phyloP scores from a whole-genome alignment of 2,888 invertebrate genomes.

The Osedax fenrisi region DNA sequence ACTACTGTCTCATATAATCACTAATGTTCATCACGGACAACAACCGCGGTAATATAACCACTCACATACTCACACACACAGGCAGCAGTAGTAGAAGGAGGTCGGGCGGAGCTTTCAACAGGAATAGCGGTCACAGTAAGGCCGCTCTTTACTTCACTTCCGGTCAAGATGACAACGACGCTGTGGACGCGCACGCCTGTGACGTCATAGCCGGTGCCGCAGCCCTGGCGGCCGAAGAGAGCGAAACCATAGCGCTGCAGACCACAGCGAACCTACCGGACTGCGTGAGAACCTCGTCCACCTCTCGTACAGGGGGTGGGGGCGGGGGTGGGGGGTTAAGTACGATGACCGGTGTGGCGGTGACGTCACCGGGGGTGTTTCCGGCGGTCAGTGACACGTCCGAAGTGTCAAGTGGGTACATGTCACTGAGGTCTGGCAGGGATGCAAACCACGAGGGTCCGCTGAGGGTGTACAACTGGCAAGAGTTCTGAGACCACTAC shows the following conservation, averaged over 20 bases:
- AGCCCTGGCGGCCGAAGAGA: not conserved
- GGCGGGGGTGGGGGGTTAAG: not conserved
- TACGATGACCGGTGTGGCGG: not conserved
- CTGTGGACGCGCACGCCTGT: not conserved
- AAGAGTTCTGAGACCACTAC: constrained; percentile 35
- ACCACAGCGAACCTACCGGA: not conserved
- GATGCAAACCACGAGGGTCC: constrained; percentile 38
- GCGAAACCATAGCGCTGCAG: not conserved
- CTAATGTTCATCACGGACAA: not conserved
- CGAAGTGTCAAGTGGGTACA: constrained; percentile 19
- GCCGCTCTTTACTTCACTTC: not conserved
- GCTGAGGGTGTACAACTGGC: constrained; percentile 37
- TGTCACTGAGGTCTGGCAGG: constrained; percentile 36
- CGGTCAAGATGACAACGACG: not conserved
- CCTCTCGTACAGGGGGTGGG: not conserved
- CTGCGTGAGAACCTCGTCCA: not conserved
- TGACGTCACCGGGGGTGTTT: not conserved
- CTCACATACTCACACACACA: too few relatives aligned
- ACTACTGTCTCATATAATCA: too few relatives aligned
- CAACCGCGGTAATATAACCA: not conserved
- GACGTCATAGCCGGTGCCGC: not conserved
- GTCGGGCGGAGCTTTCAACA: not conserved
- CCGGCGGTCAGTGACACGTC: constrained; percentile 12
- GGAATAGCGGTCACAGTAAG: not conserved
- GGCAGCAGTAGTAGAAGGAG: not conserved